Percentiles rank a stretch among this genome's conserved stretches.
phyloP scores from a whole-genome alignment of 2,797 vertebrate species.

The Sebastes flavidus region DNA sequence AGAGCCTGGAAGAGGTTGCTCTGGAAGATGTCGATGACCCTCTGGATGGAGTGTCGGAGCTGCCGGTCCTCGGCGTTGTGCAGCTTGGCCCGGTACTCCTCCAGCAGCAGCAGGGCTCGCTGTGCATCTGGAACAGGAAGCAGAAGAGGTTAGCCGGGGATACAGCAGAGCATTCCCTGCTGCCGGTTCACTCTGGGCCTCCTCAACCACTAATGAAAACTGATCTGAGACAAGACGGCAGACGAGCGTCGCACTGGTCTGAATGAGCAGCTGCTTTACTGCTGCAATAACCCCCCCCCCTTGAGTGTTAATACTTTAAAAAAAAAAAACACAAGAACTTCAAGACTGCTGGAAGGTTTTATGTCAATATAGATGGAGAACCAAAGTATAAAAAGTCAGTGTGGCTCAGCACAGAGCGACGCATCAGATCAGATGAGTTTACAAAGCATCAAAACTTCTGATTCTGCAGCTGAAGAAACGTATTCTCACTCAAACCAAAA shows the following conservation, averaged over 20 bases:
- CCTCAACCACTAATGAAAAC: neutral
- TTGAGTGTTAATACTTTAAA: neutral
- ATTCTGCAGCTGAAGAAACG: neutral
- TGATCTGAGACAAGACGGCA: neutral
- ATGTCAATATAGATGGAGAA: neutral
- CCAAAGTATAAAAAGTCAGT: too few relatives aligned
- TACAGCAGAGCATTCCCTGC: neutral
- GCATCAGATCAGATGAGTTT: neutral
- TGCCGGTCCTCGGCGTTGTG: slow-evolving; percentile 91
- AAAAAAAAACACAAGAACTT: neutral
- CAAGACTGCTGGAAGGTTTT: neutral
- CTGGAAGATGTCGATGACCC: slow-evolving; percentile 97
- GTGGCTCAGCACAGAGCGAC: too few relatives aligned
- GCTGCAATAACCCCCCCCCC: neutral
- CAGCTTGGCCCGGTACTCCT: slow-evolving; percentile 93
- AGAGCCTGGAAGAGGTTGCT: slow-evolving; percentile 98
- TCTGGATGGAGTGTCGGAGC: slow-evolving; percentile 92
- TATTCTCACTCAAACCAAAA: neutral
- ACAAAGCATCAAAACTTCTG: neutral
- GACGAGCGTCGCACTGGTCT: neutral
- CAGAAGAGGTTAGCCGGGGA: slow-evolving; percentile 3
- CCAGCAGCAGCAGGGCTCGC: slow-evolving; percentile 92
- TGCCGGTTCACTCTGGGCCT: neutral
- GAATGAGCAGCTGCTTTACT: neutral
- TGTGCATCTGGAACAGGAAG: slow-evolving; percentile 86